Evolutionary conservation across 1,140 invertebrate species (phyloP), one percentile per base, ranked within the genome.

Genomic region (Bombus picipes): DNA sequence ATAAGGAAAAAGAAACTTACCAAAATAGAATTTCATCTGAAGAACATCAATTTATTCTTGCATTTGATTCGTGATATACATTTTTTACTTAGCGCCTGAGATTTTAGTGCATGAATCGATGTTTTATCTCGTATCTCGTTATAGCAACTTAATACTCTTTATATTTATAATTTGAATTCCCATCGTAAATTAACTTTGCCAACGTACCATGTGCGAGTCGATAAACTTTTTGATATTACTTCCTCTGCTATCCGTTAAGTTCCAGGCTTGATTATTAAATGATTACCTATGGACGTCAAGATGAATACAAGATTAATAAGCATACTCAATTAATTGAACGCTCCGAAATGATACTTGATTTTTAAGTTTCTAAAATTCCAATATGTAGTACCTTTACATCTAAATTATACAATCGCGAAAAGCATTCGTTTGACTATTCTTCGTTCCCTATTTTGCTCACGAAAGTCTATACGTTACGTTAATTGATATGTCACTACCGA

Each of bases 401-500:
- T 43, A 28, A 41, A 32, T 25, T 10, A 9, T 32, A 76, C 8
- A 13, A 41, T 18, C 28, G 18, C 25, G 25, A 39, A 59, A 43
- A 57, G 39, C 25, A 77, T 32, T 66, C n/a, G 15, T 34, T 77
- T 8, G 13, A 22, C 28, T 57, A 57, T 39, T 57, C 18, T 37
- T 12, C 25, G 22, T 3, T 10, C 8, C 10, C 12, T 47, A 13
- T 37, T 41, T 57, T 43, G 8, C 15, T 6, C 22, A 4, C 28
- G 28, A 53, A 66, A 83, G 75, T 47, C 74, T 5, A 8, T n/a
- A 66, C 25, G 15, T 34, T 37, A 41, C 9, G 13, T 28, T 84
- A 78, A 84, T 78, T 84, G 82, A 84, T 34, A 77, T n/a, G 22
- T 39, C 73, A 82, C 39, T 37, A n/a, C 28, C 13, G 12, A 53